These are phyloP conservation scores for Danaus chrysippus DNA, from an alignment of 2,888 invertebrate species.

Conservation along the genomic window DNA sequence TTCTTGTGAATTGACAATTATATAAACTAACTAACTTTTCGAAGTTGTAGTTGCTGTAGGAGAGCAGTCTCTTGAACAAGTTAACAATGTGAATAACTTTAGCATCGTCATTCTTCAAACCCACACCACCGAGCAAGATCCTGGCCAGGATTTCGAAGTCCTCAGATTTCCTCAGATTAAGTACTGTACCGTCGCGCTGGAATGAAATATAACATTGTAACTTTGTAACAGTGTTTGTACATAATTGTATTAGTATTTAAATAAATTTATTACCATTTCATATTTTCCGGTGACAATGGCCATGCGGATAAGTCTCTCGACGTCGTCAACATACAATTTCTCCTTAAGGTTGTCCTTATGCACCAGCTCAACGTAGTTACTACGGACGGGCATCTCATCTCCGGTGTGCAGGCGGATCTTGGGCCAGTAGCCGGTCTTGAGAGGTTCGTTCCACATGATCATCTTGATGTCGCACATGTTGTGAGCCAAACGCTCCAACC, in stretches of 20 bases:
- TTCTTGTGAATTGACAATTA: not conserved
- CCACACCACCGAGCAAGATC: slow-evolving; percentile 81
- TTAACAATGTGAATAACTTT: slow-evolving; percentile 67
- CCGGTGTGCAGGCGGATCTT: slow-evolving; percentile 78
- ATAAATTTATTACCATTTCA: slow-evolving; percentile 52
- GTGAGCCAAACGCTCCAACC: slow-evolving; percentile 71
- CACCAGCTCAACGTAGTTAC: slow-evolving; percentile 56
- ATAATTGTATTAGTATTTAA: not conserved
- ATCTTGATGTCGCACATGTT: slow-evolving; percentile 71
- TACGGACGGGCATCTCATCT: slow-evolving; percentile 76
- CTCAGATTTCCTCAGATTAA: slow-evolving; percentile 82
- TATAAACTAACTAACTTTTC: slow-evolving; percentile 52
- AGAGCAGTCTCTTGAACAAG: slow-evolving; percentile 57
- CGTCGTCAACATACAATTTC: slow-evolving; percentile 55
- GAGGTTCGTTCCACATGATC: slow-evolving; percentile 63
- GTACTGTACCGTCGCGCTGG: slow-evolving; percentile 77
- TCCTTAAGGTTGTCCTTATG: slow-evolving; percentile 51
- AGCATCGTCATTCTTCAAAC: slow-evolving; percentile 75
- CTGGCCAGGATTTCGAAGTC: slow-evolving; percentile 83
- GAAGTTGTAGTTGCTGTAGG: slow-evolving; percentile 60
- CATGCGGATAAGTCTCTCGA: slow-evolving; percentile 76
- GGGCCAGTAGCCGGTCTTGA: slow-evolving; percentile 79
- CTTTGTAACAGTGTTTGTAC: not conserved
- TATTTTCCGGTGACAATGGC: slow-evolving; percentile 62
- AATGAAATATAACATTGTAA: slow-evolving; percentile 25